Evolutionary conservation across 2,797 vertebrate genomes (phyloP), one percentile per base, ranked within the genome.

Genomic region (Manis crassicaudata): DNA sequence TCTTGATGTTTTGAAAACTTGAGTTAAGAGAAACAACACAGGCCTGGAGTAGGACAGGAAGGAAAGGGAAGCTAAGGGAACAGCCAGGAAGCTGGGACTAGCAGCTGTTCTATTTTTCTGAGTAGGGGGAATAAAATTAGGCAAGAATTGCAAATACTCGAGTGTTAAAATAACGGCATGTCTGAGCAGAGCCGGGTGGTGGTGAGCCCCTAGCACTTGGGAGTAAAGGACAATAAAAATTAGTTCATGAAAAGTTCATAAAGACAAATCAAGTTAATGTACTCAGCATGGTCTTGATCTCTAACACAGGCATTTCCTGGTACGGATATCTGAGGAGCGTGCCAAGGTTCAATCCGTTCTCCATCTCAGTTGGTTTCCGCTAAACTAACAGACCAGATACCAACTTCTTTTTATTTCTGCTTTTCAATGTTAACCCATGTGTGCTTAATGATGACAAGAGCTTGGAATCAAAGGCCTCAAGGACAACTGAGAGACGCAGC

Each of bases 1-100:
- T 79, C 84, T 92, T 83, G 37, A 94, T 97, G 95, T 94, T 97
- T 96, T 93, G 96, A 89, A 97, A 97, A 90, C 67, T 84, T 88
- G 91, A 63, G 92, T 94, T 72, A 86, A 94, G 92, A 97, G 87
- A 91, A 96, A 80, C 79, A 83, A 72, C 86, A 95, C 50, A 5
- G 56, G n/a, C 21, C 72, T 87, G 18, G 43, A 82, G 70, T 46
- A 63, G 92, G 88, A 85, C 68, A 89, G 84, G 93, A 94, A 97
- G 93, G 94, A 94, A 95, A 46, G 68, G 73, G 81, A 88, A 72
- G 90, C 77, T 58, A 68, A 92, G 65, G 27, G 85, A 77, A 90
- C 21, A 88, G 76, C 68, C 96, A 95, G 96, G 87, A 97, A 96
- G 84, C 67, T 68, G 75, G 63, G 60, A 50, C 32, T 68, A 86